A percentile compares a stretch with the other conserved stretches of the same genome.
phyloP scores from a whole-genome alignment of 2,113 vertebrate species.

The mouse (Mus musculus) region DNA sequence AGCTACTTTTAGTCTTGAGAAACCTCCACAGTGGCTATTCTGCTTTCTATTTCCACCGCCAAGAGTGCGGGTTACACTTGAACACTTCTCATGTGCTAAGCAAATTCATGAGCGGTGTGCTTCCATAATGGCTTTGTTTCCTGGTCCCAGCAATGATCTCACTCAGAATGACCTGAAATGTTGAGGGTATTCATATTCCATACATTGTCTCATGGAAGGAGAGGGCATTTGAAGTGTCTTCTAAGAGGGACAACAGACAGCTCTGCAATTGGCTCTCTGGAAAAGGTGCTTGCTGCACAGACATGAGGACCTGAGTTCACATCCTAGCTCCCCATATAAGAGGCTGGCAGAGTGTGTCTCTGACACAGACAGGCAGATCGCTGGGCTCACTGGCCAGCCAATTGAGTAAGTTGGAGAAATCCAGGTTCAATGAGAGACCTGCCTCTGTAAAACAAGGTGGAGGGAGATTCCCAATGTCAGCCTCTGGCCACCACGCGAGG shows the following conservation, averaged over 20 bases:
- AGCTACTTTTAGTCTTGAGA: neutral
- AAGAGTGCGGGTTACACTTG: neutral
- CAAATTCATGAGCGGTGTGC: conserved; percentile 11
- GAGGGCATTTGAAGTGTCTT: neutral
- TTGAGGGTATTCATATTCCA: neutral
- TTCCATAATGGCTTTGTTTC: neutral
- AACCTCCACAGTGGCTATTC: neutral
- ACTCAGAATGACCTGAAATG: conserved; percentile 22
- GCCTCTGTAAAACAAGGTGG: neutral
- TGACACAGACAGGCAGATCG: neutral
- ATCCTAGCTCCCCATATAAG: neutral
- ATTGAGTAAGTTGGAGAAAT: neutral
- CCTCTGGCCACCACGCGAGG: neutral
- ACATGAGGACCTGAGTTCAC: no score
- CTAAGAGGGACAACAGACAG: neutral
- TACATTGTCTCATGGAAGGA: neutral
- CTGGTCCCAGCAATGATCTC: neutral
- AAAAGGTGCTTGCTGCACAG: no score
- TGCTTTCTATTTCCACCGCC: neutral
- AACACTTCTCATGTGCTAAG: neutral
- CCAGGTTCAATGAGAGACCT: neutral
- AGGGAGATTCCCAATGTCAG: neutral
- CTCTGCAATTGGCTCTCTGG: neutral
- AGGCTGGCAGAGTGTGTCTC: neutral
- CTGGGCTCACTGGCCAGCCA: neutral